Evolutionary conservation across 2,113 vertebrate species (phyloP), one percentile per base, ranked within the genome.

Genomic region (Tragulus kanchil): DNA sequence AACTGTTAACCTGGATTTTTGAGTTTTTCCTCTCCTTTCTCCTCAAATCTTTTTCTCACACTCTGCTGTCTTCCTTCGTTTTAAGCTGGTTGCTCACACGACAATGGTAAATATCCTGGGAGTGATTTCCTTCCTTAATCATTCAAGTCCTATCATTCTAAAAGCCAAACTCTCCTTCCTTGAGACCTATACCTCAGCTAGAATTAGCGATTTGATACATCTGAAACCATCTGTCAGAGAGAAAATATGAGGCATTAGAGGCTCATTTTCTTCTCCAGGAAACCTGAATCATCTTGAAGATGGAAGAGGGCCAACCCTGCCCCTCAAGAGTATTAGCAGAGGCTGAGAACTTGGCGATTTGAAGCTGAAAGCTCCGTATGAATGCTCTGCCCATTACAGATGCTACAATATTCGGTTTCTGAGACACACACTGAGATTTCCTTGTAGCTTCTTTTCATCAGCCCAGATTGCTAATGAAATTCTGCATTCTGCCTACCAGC

Each of bases 41-140:
- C 45, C 58, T 81, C 64, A 65, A 50, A 82, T 78, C 59, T 31
- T 93, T 88, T 85, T 89, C 92, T 86, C 85, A n/a, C 56, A 50
- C 89, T 96, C 45, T 88, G n/a, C 92, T 85, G 31, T 59, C 81
- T 97, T 79, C 67, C 85, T 95, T 97, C 62, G 59, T 93, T 96
- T 96, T 84, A 84, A 95, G 52, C 89, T 36, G 8, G 93, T 81
- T 94, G 92, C 81, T 87, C 97, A 97, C 94, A 89, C 94, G 97
- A 89, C 94, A 93, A 16, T 96, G 95, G 92, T 31, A 50, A 90
- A 91, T 94, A 73, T 65, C 93, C 52, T 26, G 94, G 84, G 97
- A 98, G 96, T 97, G n/a, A 96, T 98, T 98, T 97, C 87, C 89
- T 77, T 96, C 89, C 96, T 97, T 97, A 94, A 97, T 98, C 97